Base-by-base conservation (phyloP, 2,113 vertebrate genomes). In the Phoxinus phoxinus region DNA sequence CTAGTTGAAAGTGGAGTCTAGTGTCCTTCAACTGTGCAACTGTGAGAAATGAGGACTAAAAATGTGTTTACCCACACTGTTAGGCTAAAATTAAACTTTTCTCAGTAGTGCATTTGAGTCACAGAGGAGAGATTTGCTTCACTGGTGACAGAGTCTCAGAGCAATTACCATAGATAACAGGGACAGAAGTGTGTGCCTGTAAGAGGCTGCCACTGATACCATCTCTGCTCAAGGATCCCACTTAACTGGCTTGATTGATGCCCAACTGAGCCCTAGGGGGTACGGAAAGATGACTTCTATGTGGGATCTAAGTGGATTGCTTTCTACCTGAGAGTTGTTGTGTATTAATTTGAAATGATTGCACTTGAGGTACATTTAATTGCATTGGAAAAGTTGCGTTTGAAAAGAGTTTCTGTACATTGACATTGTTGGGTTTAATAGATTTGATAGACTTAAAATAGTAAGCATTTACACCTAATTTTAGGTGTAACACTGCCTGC, bases 171-270 rank as follows among this genome's bases (percentile, higher is more conserved):
- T 82, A 94, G 94, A 95, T 95, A 95, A 94, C 91, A 87, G 86
- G 90, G 88, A 87, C 90, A 91, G 92, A 92, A 92, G 94, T 95
- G 95, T 95, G 93, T 90, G 91, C 89, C 92, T 94, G 91, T 89
- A 89, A 89, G 83, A 90, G 93, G 88, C 88, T 87, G 51, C 85
- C 53, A 51, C 89, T 93, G 95, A 95, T 95, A 94, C 87, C 89
- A 95, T 95, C 94, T 94, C 83, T 69, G 84, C 93, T 94, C 90
- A 93, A 95, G 94, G 92, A 93, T 93, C 92, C 92, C 92, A 94
- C 94, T 94, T 95, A 94, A 77, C 86, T 83, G 46, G 89, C 87
- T 87, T 93, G 94, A 95, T 91, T 92, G 94, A 94, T 94, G 92
- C 90, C 92, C 93, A 91, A 93, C 92, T 90, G 92, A 85, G 83